Evolutionary conservation across 2,797 vertebrate species (phyloP).

Genomic region (Bryconaethiops microstoma): DNA sequence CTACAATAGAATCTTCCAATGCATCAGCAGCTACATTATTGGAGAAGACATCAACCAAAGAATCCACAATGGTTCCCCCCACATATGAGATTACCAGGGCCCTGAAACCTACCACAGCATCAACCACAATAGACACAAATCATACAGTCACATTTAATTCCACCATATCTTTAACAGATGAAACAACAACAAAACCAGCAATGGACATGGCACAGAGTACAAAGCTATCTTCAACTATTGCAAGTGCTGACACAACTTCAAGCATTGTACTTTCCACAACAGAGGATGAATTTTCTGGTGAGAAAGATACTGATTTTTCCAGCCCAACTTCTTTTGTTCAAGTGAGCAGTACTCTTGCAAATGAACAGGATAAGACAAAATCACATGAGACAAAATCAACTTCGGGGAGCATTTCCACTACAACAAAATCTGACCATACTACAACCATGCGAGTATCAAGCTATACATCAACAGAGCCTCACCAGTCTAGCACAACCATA

Average conservation of each 20-base stretch:
- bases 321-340: constrained; percentile 12
- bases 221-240: constrained; percentile 12
- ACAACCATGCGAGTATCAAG: not conserved
- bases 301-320: constrained; percentile 3
- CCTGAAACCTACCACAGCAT: constrained; percentile 9
- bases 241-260: constrained; percentile 11
- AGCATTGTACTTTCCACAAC: constrained; percentile 9
- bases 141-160: not conserved
- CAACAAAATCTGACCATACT: not conserved
- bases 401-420: not conserved
- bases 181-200: not conserved
- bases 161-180: not conserved
- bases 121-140: not conserved
- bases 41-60: not conserved
- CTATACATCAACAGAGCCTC: not conserved
- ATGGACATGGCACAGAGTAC: not conserved
- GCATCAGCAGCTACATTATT: not conserved
- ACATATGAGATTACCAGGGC: not conserved
- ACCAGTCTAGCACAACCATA: not conserved
- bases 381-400: not conserved
- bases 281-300: constrained; percentile 34
- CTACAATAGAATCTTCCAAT: not conserved
- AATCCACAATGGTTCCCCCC: not conserved
- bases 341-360: constrained; percentile 23
- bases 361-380: constrained; percentile 15